Conservation (phyloP, 2,888 invertebrate genomes). For the Hetaerina titia region DNA sequence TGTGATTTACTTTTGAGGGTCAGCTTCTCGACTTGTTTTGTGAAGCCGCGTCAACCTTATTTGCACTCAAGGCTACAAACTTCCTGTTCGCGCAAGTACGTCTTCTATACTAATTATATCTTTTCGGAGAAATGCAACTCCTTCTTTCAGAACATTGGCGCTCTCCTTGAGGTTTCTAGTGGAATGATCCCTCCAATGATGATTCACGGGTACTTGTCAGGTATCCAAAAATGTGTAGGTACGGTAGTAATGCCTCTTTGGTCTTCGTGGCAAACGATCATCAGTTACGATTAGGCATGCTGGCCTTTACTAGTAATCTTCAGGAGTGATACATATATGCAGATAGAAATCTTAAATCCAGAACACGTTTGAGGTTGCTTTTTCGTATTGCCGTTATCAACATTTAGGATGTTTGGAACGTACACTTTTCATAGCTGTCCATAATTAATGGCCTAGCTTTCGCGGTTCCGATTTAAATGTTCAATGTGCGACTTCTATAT, state of each 20-base stretch:
- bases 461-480: neutral
- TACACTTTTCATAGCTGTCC: neutral
- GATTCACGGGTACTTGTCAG: neutral
- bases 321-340: neutral
- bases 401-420: neutral
- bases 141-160: neutral
- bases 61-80: neutral
- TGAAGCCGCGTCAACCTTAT: neutral
- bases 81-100: neutral
- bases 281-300: neutral
- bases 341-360: neutral
- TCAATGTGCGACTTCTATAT: neutral
- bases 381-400: neutral
- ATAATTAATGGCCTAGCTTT: neutral
- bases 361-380: no score
- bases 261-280: neutral
- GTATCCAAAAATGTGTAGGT: neutral
- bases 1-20: neutral
- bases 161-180: neutral
- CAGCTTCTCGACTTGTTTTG: neutral
- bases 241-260: neutral
- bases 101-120: neutral
- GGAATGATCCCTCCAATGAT: neutral
- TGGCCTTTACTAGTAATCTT: neutral
- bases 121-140: neutral